Evolutionary conservation across 1,140 invertebrate genomes (phyloP), one percentile per base, ranked within the genome.

Genomic region (Drosophila tropicalis): DNA sequence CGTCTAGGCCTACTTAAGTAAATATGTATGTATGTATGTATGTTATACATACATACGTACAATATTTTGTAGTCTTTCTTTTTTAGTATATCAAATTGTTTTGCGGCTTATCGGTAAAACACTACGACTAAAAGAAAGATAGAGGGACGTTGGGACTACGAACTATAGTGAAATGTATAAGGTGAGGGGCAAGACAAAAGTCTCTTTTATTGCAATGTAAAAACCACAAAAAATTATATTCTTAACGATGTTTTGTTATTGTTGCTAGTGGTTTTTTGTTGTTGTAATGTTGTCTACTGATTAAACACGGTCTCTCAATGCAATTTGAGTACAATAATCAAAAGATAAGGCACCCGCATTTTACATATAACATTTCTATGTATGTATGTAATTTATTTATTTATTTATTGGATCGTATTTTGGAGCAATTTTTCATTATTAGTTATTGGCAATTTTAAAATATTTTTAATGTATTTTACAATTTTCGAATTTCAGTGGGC

Each of bases 151-250:
- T 29, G 29, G 29, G 29, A 29, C 29, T 5, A 13, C 36, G 12
- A 12, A 13, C 10, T 39, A 3, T 25, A 25, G 22, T 13, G 36
- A 13, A 36, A 3, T 9, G 34, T 36, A 19, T 2, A 47, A 47
- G 15, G 44, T 47, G 44, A 22, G 44, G 17, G 17, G 44, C 19
- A 5, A 39, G 36, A 39, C 44, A 10, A 51, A 51, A 51, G 44
- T 22, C 44, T 22, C 44, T 2, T 51, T 51, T 51, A 19, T 51
- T 51, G 44, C 44, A 51, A 51, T 51, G 44, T 51, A 51, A 51
- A 51, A 51, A 51, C 44, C 44, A 51, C 44, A 51, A 51, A 51
- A 51, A 51, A 51, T 51, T 19, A 51, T 51, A 22, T 51, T 51
- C 9, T 51, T 22, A 22, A 51, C n/a, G 17, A 12, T 51, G 44